These are phyloP conservation scores for Ceramica pisi DNA, from an alignment of 2,888 invertebrate genomes.

Conservation along the genomic window DNA sequence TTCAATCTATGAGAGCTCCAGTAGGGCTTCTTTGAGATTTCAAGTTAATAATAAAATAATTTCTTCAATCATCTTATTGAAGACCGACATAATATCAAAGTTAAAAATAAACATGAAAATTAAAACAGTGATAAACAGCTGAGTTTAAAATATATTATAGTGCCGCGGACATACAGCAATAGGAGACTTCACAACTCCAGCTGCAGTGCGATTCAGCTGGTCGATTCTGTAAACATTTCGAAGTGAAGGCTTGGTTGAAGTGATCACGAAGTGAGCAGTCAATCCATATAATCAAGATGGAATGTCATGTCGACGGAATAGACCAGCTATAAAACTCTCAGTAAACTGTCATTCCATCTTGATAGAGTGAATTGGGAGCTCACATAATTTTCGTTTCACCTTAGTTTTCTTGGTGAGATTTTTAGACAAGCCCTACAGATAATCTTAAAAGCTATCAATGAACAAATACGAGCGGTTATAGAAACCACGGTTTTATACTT, in stretches of 20 bases:
- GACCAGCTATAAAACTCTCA: no score
- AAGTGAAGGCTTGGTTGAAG: no score
- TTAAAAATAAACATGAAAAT: neutral
- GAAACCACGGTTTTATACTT: neutral
- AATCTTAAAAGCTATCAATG: constrained; percentile 2
- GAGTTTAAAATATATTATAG: constrained; percentile 19
- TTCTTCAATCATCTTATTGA: neutral
- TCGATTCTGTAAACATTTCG: no score
- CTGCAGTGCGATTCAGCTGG: no score
- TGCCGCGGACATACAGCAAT: neutral
- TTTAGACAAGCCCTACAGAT: neutral
- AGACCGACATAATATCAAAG: neutral
- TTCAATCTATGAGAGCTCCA: neutral
- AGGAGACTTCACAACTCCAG: no score
- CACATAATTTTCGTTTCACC: no score
- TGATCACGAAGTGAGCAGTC: no score
- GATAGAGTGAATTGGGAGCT: no score
- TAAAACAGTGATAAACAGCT: constrained; percentile 15
- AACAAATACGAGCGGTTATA: neutral
- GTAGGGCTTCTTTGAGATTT: neutral
- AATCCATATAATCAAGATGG: no score
- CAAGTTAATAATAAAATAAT: neutral
- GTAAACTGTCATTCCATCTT: no score
- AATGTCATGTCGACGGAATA: no score
- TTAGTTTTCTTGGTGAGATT: no score